A percentile compares a stretch with the other conserved stretches of the same genome.
Conservation (phyloP, 2,888 invertebrate species). For the Eueremaeus valkanovi region DNA sequence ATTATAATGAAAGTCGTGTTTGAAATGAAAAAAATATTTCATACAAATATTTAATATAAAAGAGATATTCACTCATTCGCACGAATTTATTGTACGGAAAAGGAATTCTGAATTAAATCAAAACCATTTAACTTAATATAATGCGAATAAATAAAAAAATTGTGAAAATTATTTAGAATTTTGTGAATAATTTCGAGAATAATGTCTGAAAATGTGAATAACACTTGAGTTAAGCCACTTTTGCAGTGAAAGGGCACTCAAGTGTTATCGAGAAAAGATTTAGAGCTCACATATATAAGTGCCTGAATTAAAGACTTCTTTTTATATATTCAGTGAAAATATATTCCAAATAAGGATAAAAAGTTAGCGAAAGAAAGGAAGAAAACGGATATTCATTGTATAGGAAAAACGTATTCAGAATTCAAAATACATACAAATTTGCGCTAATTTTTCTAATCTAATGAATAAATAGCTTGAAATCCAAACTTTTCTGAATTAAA, state of each 20-base stretch:
- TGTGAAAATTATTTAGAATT: background rate
- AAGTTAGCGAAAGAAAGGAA: no score
- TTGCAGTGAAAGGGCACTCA: background rate
- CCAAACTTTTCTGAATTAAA: no score
- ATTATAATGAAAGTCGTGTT: no score
- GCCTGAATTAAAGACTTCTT: background rate
- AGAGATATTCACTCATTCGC: no score
- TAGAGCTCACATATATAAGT: background rate
- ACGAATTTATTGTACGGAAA: no score
- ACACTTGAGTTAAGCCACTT: conserved; percentile 12
- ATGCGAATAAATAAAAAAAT: conserved; percentile 6
- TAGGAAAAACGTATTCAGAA: background rate
- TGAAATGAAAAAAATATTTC: no score
- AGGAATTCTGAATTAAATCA: background rate
- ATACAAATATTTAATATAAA: no score
- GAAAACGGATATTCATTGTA: no score
- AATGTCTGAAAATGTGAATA: background rate
- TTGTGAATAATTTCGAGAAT: background rate
- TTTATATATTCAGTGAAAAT: background rate
- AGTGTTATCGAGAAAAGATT: conserved; percentile 6
- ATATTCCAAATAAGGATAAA: background rate
- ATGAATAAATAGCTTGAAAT: no score
- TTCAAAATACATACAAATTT: background rate
- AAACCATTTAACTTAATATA: background rate
- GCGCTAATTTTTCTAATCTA: no score